Evolutionary conservation across 1,140 invertebrate genomes (phyloP).

Genomic region (Drosophila carrolli): DNA sequence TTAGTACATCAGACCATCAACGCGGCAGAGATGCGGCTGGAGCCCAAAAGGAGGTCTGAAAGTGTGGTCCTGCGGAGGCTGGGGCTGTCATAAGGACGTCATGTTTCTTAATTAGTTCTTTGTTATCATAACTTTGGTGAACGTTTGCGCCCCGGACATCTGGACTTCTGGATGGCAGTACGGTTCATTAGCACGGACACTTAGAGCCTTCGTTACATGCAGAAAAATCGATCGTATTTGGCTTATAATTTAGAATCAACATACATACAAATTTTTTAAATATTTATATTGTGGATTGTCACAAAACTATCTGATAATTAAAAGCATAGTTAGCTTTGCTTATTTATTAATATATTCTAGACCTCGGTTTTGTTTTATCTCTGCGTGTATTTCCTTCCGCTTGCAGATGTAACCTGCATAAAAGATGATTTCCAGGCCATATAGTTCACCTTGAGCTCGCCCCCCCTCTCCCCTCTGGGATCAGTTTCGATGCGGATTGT

Average conservation of each 20-base stretch:
- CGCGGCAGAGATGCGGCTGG: slow-evolving; percentile 31
- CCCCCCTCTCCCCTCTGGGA: slow-evolving; percentile 21
- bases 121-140: slow-evolving; percentile 75
- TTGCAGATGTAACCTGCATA: slow-evolving; percentile 13
- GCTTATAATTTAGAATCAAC: background rate
- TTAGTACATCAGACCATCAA: slow-evolving; percentile 81
- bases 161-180: background rate
- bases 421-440: slow-evolving; percentile 18
- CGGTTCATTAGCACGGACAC: slow-evolving; percentile 58
- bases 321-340: no score
- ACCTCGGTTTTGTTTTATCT: background rate
- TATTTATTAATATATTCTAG: no score
- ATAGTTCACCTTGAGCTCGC: slow-evolving; percentile 35
- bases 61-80: slow-evolving; percentile 9
- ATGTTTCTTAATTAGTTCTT: slow-evolving; percentile 83
- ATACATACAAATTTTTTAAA: background rate
- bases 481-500: slow-evolving; percentile 35
- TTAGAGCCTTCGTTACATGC: background rate
- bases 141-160: slow-evolving; percentile 30
- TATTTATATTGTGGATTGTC: no score
- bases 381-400: background rate
- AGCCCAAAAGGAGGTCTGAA: background rate
- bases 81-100: slow-evolving; percentile 76
- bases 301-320: no score
- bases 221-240: background rate